Conservation (phyloP, 2,113 vertebrate species). For the Erythrolamprus reginae region DNA sequence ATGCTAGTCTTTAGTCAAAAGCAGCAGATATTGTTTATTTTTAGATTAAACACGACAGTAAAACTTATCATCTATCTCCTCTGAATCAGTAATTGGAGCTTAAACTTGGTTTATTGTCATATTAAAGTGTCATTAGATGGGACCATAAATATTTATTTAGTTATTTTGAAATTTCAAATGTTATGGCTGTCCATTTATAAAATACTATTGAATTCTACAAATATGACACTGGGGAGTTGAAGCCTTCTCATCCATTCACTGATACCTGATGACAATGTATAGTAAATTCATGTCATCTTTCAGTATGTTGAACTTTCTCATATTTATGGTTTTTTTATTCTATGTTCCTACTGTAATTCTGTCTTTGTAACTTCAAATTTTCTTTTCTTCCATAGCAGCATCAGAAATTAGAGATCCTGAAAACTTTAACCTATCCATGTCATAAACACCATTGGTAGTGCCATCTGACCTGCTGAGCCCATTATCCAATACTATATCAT, state of each 20-base stretch:
- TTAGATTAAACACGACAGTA: neutral
- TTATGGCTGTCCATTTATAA: neutral
- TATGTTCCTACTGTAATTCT: neutral
- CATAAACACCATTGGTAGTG: neutral
- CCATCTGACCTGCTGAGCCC: neutral
- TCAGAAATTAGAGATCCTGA: neutral
- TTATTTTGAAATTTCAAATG: neutral
- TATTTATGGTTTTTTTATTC: neutral
- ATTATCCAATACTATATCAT: neutral
- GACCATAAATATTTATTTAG: neutral
- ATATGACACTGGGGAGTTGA: neutral
- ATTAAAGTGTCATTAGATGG: neutral
- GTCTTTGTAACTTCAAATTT: neutral
- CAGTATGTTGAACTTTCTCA: neutral
- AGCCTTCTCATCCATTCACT: neutral
- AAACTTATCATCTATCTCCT: neutral
- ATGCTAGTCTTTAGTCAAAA: neutral
- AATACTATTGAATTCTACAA: neutral
- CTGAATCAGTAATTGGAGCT: neutral
- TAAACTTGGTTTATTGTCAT: neutral
- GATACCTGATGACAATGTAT: neutral
- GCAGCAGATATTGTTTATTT: neutral
- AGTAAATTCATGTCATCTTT: neutral
- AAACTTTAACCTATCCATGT: neutral
- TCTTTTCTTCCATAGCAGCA: neutral